These are phyloP conservation scores for Polymixis flavicincta DNA, from an alignment of 2,888 invertebrate genomes.

Conservation along the genomic window DNA sequence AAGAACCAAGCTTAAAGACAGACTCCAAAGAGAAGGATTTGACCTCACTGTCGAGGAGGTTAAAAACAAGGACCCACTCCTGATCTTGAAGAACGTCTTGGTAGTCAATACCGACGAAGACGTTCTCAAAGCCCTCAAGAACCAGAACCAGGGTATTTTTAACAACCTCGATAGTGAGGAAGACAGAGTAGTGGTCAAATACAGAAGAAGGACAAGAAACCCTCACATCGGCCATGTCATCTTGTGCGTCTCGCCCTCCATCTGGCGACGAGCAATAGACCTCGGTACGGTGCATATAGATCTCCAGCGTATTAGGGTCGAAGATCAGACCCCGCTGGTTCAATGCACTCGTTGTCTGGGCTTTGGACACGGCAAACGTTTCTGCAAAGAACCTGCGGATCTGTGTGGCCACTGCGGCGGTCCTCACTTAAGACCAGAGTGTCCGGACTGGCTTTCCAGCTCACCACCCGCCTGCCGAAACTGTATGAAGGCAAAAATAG, in stretches of 20 bases:
- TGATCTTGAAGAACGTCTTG: background rate
- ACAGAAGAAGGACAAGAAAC: background rate
- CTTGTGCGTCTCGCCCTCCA: background rate
- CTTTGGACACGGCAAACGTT: background rate
- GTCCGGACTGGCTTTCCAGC: background rate
- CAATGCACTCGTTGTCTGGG: background rate
- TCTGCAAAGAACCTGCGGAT: background rate
- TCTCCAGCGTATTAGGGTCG: background rate
- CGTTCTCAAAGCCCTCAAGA: background rate
- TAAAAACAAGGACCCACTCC: background rate
- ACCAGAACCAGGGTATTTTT: conserved; percentile 6
- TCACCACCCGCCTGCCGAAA: background rate
- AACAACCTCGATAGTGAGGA: background rate
- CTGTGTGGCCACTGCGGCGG: background rate
- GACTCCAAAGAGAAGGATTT: background rate
- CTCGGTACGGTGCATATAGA: background rate
- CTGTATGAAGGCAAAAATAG: too few relatives aligned
- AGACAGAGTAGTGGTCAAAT: background rate
- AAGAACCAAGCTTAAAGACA: too few relatives aligned
- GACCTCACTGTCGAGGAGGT: conserved; percentile 19
- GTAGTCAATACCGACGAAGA: conserved; percentile 1
- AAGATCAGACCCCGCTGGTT: too few relatives aligned
- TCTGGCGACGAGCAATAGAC: background rate
- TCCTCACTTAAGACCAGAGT: background rate
- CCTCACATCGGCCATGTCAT: background rate